Base-by-base conservation (phyloP, 2,888 invertebrate species). In the Oscheius sp. region DNA sequence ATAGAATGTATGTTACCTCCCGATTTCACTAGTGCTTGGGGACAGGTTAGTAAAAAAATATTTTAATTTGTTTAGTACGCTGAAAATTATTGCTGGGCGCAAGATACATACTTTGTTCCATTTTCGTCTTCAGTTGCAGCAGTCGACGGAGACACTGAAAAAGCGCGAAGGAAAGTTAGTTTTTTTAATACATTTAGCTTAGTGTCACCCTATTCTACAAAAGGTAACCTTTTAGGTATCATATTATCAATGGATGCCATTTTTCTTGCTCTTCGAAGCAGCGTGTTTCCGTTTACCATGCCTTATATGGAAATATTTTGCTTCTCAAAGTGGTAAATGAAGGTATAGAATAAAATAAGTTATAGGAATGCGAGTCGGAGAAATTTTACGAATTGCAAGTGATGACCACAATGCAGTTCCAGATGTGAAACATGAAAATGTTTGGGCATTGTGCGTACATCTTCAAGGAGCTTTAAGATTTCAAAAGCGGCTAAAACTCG, bases 301-400 rank as follows among this genome's bases (percentile, higher is more conserved):
- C 12, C 71, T 84, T 50, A 82, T 84, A 24, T 84, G 84, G 84
- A 84, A 83, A 44, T 84, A 84, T 68, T 84, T 84, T 36, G 82
- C 82, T 2, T 77, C 76, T 14, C 84, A 84, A 63, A 84, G 84
- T 24, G 83, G 81, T 81, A n/a, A n/a, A n/a, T n/a, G n/a, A n/a
- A 12, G 2, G 67, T 56, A 32, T n/a, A 54, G n/a, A 30, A n/a
- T 5, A 14, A 2, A n/a, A n/a, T n/a, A n/a, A 9, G 2, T 62
- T 74, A 66, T 26, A 81, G 83, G 85, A 28, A 81, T 85, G 77
- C 76, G 81, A 65, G 82, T 85, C 2, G 84, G 85, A 20, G 84
- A 85, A 64, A 80, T 85, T 61, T 71, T 85, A 0, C 73, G 83
- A 33, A 66, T 83, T 2, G 78, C 82, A 2, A 78, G 80, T 12